Conservation (phyloP, 2,888 invertebrate species). For the Argyresthia goedartella region DNA sequence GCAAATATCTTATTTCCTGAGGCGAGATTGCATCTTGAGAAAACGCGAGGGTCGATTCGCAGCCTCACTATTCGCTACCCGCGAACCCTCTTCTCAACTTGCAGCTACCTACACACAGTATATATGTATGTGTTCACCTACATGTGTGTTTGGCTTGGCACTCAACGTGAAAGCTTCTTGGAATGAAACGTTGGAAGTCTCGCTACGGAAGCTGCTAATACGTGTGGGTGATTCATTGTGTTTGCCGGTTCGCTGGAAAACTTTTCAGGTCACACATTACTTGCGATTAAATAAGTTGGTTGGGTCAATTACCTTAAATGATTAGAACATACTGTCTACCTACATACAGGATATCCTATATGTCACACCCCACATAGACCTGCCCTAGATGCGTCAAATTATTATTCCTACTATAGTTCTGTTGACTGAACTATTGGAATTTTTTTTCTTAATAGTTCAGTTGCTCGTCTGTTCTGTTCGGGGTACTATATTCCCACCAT, state of each 20-base stretch:
- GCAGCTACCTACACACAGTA: not conserved
- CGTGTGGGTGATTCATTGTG: not conserved
- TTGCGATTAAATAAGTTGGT: too few relatives aligned
- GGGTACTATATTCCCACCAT: too few relatives aligned
- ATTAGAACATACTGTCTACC: too few relatives aligned
- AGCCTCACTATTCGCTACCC: slow-evolving; percentile 60
- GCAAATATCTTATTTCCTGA: slow-evolving; percentile 73
- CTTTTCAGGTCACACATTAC: slow-evolving; percentile 1
- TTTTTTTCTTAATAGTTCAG: too few relatives aligned
- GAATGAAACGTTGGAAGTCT: not conserved
- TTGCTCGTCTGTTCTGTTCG: too few relatives aligned
- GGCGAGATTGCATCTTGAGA: slow-evolving; percentile 72
- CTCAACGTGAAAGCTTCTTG: not conserved
- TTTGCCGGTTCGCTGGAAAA: not conserved
- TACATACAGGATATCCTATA: too few relatives aligned
- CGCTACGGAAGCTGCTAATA: not conserved
- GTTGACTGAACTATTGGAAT: too few relatives aligned
- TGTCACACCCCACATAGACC: too few relatives aligned
- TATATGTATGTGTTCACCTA: not conserved
- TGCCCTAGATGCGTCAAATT: too few relatives aligned
- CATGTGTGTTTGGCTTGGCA: not conserved
- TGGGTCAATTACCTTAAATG: too few relatives aligned
- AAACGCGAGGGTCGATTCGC: slow-evolving; percentile 65
- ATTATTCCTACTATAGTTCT: too few relatives aligned
- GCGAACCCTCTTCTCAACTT: slow-evolving; percentile 21